Evolutionary conservation across 2,113 vertebrate species (phyloP).

Genomic region (Lanius ludovicianus): DNA sequence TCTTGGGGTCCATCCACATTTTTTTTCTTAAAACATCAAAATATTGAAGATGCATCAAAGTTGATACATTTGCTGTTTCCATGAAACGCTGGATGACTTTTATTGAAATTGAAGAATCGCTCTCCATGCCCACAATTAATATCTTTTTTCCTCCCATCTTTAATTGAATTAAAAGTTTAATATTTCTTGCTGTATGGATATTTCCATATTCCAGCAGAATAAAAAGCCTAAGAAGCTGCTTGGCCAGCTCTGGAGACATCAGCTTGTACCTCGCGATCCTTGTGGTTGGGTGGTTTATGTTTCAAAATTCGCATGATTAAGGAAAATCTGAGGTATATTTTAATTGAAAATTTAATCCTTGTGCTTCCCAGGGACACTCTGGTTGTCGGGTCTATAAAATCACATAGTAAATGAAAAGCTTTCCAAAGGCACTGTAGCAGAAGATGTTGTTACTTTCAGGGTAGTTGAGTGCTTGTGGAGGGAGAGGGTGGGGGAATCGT

Average conservation of each 20-base stretch:
- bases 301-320: neutral
- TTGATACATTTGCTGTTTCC: neutral
- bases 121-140: neutral
- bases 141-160: neutral
- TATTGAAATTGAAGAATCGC: neutral
- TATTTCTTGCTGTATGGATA: neutral
- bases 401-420: neutral
- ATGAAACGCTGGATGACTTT: rapidly evolving
- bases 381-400: neutral
- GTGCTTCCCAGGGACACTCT: neutral
- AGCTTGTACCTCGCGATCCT: neutral
- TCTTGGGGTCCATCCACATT: neutral
- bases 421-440: neutral
- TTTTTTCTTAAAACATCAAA: neutral
- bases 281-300: neutral
- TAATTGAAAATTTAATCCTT: neutral
- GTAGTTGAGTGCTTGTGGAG: neutral
- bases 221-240: neutral
- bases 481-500: neutral
- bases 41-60: neutral
- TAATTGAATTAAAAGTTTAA: neutral
- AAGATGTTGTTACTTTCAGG: neutral
- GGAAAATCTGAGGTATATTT: neutral
- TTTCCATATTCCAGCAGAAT: neutral
- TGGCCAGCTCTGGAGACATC: neutral